Percentiles rank a stretch among this genome's conserved stretches.
phyloP scores from a whole-genome alignment of 64 coral and sea anemone species.

The Acropora tenuis region DNA sequence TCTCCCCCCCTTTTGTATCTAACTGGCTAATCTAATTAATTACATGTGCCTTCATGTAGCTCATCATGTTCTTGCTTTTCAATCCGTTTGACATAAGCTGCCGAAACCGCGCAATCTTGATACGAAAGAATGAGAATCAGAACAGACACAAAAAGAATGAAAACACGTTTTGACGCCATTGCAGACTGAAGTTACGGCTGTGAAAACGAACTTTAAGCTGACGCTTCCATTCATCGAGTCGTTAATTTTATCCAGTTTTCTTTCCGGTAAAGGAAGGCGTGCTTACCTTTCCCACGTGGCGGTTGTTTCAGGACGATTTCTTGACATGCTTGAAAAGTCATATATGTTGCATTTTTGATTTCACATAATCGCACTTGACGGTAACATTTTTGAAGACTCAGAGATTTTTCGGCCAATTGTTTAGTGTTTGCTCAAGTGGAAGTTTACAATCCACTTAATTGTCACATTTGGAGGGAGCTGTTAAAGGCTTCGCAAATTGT shows the following conservation, averaged over 20 bases:
- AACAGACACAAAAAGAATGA: neutral
- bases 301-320: neutral
- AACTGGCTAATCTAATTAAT: too few species aligned
- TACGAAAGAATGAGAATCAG: neutral
- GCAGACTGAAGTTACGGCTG: neutral
- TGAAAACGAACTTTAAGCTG: neutral
- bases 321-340: neutral
- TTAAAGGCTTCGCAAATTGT: neutral
- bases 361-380: neutral
- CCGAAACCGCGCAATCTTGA: neutral
- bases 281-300: neutral
- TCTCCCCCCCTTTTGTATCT: too few species aligned
- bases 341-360: neutral
- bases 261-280: neutral
- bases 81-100: too few species aligned
- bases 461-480: neutral
- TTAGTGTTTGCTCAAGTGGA: neutral
- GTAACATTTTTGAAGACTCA: neutral
- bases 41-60: too few species aligned
- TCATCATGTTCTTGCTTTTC: too few species aligned
- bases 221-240: neutral
- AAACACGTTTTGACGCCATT: neutral
- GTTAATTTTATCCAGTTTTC: neutral
- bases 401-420: neutral
- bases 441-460: neutral